Evolutionary conservation across 2,113 vertebrate species (phyloP), one percentile per base, ranked within the genome.

Genomic region (Mus pahari): DNA sequence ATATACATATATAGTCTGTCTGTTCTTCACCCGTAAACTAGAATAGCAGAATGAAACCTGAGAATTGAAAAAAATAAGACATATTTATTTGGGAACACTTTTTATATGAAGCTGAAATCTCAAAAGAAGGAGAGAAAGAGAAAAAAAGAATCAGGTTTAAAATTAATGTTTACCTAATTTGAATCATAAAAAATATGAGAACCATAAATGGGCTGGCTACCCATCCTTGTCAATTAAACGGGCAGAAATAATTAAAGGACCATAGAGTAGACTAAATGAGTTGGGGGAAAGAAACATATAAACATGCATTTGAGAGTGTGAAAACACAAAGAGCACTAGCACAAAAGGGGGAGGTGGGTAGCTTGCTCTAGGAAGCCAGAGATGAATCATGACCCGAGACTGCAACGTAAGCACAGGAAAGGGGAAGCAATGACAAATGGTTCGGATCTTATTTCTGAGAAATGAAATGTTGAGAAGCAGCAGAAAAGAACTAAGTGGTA

Each of bases 401-500:
- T 50, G n/a, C 6, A 89, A 48, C 53, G 77, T 7, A 50, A 53
- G n/a, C 45, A 42, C 3, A 70, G 45, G 48, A 64, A 20, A 7
- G 83, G 62, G 10, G 36, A 91, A 95, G 58, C 86, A 50, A 39
- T 16, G 33, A 11, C 7, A 42, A 90, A 73, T 10, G 33, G 7
- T 3, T 82, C 28, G 62, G 28, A 26, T 91, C 64, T 88, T 90
- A 90, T 77, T 93, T 97, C 86, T 90, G 87, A 97, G 79, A 97
- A 95, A 79, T 95, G 58, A 96, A 77, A 39, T 90, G 64, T 93
- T 79, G 79, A 93, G 64, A 88, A 93, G 70, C 75, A 89, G 36
- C 48, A 81, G 7, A 92, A 94, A 66, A 91, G n/a, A 96, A 89
- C n/a, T 92, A 64, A 70, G 53, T 60, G 66, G 7, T 50, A 78